Base-by-base conservation (phyloP, 2,113 vertebrate genomes). In the Cyphomyrus plagiostoma region DNA sequence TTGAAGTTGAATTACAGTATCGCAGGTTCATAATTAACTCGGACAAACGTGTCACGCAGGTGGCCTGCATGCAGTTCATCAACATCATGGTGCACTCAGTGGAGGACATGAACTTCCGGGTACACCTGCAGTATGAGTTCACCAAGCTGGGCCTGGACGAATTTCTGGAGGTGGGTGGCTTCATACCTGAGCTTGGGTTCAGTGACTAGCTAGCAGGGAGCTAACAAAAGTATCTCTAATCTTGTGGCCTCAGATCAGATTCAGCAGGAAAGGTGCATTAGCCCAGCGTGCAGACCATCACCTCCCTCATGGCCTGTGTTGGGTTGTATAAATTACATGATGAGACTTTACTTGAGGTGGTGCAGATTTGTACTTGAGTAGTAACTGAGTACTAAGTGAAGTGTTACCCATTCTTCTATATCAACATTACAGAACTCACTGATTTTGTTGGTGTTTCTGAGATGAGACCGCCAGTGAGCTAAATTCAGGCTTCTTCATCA, bases 41-140 rank as follows among this genome's bases (percentile, higher is more conserved):
- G 2, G 30, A 35, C 39, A 23, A 4, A 62, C 87, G 39, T 88
- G 82, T 46, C 74, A 19, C 86, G 1, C 93, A 99, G 98, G 98
- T 99, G 45, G 98, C 98, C 87, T 99, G 98, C 93, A 99, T 99
- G 98, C 98, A 99, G 95, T 99, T 99, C 94, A 98, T 99, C 96
- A 99, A 99, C 94, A 99, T 99, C 0, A 97, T 99, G 91, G 98
- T 99, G 87, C 98, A 99, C 94, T 99, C 98, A 0, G 98, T 99
- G 58, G 98, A 99, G 93, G 98, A 99, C 94, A 99, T 99, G 98
- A 99, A 99, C 94, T 99, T 99, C 95, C 95, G 98, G 1, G 98
- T 99, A 86, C 98, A 99, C 74, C 95, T 99, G 91, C 98, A 99
- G 91, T 99, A 95, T 0, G 98, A 99, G 91, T 99, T 99, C 94